phyloP scores from a whole-genome alignment of 1,140 invertebrate species.

The Leptinotarsa texana region DNA sequence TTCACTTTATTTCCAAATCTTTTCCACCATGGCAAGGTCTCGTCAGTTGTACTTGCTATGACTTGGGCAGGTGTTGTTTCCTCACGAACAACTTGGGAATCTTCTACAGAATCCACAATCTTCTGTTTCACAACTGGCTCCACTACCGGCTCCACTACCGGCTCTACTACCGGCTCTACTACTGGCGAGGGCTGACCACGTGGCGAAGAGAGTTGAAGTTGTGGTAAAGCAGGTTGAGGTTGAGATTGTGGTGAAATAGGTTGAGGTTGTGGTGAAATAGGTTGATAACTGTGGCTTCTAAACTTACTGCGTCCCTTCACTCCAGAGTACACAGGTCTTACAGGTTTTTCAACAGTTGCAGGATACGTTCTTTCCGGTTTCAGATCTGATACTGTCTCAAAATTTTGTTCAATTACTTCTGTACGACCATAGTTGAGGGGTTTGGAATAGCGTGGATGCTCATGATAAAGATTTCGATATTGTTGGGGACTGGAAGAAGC shows the following conservation, averaged over 20 bases:
- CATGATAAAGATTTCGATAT: not conserved
- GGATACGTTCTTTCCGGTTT: not conserved
- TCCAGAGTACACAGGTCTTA: not conserved
- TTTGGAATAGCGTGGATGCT: no score
- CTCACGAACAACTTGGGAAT: not conserved
- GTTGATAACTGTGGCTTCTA: not conserved
- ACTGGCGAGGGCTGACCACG: not conserved
- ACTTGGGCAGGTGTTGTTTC: not conserved
- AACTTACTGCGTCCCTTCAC: not conserved
- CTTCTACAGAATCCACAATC: no score
- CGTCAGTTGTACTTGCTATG: not conserved
- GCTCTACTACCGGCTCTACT: no score
- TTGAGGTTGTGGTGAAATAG: not conserved
- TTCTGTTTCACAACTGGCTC: not conserved
- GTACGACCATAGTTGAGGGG: not conserved
- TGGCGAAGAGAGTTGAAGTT: not conserved
- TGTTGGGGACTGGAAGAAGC: not conserved
- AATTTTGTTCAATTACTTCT: not conserved
- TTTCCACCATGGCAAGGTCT: slow-evolving; percentile 30
- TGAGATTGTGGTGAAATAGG: no score
- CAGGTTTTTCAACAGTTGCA: not conserved
- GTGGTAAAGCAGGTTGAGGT: no score
- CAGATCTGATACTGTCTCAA: slow-evolving; percentile 1
- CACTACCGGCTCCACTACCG: no score
- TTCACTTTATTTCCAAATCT: slow-evolving; percentile 36